Evolutionary conservation across 2,888 invertebrate species (phyloP), one percentile per base, ranked within the genome.

Genomic region (Antitype chi): DNA sequence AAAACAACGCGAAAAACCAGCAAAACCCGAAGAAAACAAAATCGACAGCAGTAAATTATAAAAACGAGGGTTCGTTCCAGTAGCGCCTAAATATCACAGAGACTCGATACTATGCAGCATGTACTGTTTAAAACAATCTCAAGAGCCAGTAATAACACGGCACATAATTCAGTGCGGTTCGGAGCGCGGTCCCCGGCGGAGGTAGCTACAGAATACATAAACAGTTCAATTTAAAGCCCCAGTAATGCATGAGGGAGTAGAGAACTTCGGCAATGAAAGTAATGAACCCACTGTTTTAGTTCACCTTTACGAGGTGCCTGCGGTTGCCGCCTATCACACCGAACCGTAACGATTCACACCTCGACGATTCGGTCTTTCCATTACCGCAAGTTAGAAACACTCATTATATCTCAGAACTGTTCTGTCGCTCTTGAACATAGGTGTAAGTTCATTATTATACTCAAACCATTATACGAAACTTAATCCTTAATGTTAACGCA

Each of bases 141-240:
- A 76, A 81, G 81, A 68, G 75, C 75, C 72, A 76, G 78, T 82
- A 79, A 86, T 85, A 87, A 85, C 82, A 77, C 70, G 76, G 76
- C 80, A 76, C 85, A 89, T 88, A 85, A 88, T 88, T 89, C 89
- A 86, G 80, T 67, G 81, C 57, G 78, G 77, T 85, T 69, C 68
- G 53, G 74, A 79, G 73, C 84, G 76, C 74, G 74, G 84, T 87
- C 88, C 88, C 87, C 83, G 52, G 79, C 80, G 85, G 82, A 82
- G 85, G 87, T 85, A 86, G 85, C 85, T 83, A 85, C 87, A 79
- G 90, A 92, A 92, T 92, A 92, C 93, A 91, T 93, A 93, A 93
- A 93, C 92, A 92, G 92, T 91, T 93, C 90, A 91, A 92, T 93
- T 93, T 91, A 90, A 92, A 91, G 89, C 89, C 89, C 84, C 80